A percentile compares a stretch with the other conserved stretches of the same genome.
phyloP scores from a whole-genome alignment of 2,113 vertebrate species.

The Scomber japonicus region DNA sequence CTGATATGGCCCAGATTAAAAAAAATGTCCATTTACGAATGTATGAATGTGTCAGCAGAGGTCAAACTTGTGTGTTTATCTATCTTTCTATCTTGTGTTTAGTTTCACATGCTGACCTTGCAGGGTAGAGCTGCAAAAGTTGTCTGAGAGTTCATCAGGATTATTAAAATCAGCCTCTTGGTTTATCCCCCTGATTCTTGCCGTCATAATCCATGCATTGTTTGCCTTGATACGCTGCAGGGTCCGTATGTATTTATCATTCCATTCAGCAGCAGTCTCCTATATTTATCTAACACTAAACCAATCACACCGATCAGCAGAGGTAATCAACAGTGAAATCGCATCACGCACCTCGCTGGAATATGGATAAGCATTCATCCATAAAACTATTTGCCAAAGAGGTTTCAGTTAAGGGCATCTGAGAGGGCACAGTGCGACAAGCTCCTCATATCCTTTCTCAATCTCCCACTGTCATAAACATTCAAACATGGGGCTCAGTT shows the following conservation, averaged over 20 bases:
- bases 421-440: conserved; percentile 57
- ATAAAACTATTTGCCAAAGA: conserved; percentile 78
- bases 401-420: conserved; percentile 71
- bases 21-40: conserved; percentile 56
- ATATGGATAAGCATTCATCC: conserved; percentile 81
- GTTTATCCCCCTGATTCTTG: conserved; percentile 50
- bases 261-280: conserved; percentile 56
- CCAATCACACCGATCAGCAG: conserved; percentile 77
- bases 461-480: conserved; percentile 60
- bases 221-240: conserved; percentile 70
- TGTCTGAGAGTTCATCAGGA: conserved; percentile 56
- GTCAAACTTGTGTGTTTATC: conserved; percentile 55
- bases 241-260: conserved; percentile 66
- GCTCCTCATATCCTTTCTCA: conserved; percentile 33
- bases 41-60: conserved; percentile 37
- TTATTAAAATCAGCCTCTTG: conserved; percentile 65
- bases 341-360: conserved; percentile 72
- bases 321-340: conserved; percentile 85
- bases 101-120: conserved; percentile 74
- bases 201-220: conserved; percentile 74
- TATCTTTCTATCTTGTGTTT: conserved; percentile 11
- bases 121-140: conserved; percentile 41
- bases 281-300: conserved; percentile 80
- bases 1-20: conserved; percentile 48
- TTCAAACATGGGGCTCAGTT: conserved; percentile 50